Evolutionary conservation across 2,797 vertebrate genomes (phyloP), one percentile per base, ranked within the genome.

Genomic region (Eupleurogrammus muticus): DNA sequence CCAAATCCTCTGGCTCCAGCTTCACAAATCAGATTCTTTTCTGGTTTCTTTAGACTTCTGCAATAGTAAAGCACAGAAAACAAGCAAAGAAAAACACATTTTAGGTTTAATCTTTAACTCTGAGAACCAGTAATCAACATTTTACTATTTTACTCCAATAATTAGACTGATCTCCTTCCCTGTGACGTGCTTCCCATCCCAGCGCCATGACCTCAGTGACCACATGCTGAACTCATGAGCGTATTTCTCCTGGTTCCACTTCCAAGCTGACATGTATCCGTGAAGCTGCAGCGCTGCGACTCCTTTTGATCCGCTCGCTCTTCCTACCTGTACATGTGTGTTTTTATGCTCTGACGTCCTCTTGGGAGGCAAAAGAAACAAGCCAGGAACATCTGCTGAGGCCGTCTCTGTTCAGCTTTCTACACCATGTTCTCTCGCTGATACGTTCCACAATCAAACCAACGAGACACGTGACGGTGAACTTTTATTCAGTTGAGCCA

Each of bases 301-400:
- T 59, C 61, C 53, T 46, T 81, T 80, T 83, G 63, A 85, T 80
- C 55, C 1, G 10, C 24, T 48, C 52, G 67, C 23, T 52, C 57
- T 81, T 73, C 69, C 76, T 60, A 52, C 56, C 35, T 61, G 44
- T 19, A 8, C 80, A 59, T 81, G 79, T 83, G 55, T 52, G 78
- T 70, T 81, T 67, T 14, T 36, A 42, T 50, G n/a, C 2, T 1
- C 40, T 23, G 66, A 64, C 38, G 58, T 80, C 60, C 81, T 85
- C 66, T 50, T 24, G 50, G 44, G 66, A 21, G 62, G 40, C 32
- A 52, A 44, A 12, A 8, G 66, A 53, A 44, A 55, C 1, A 52
- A 72, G 52, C 14, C 23, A 60, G 50, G 61, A 82, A 79, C 87
- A 89, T 88, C 79, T 90, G 89, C 28, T 50, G 36, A 19, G 76